phyloP scores from a whole-genome alignment of 2,797 vertebrate species.

The Characodon lateralis region DNA sequence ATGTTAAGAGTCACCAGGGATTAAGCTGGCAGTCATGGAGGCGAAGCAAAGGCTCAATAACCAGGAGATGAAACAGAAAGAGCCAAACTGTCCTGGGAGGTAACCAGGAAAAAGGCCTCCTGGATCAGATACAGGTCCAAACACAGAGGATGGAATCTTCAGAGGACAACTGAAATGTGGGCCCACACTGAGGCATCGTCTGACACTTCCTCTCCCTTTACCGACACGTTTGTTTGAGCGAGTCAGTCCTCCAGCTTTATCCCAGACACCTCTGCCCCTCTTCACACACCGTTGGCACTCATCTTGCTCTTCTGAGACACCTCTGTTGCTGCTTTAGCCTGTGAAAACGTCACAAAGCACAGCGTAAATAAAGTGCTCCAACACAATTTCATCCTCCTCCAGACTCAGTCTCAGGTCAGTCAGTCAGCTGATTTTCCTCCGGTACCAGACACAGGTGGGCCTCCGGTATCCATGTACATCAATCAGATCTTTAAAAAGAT shows the following conservation, averaged over 20 bases:
- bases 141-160: background rate
- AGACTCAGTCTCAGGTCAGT: background rate
- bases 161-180: slow-evolving; percentile 13
- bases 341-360: background rate
- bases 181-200: background rate
- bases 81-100: slow-evolving; percentile 8
- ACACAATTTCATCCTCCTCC: background rate
- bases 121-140: slow-evolving; percentile 10
- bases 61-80: background rate
- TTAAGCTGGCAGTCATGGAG: slow-evolving; percentile 33
- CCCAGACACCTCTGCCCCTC: slow-evolving; percentile 14
- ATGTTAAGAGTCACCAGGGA: slow-evolving; percentile 6
- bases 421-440: background rate
- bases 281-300: slow-evolving; percentile 81
- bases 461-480: background rate
- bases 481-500: background rate
- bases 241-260: slow-evolving; percentile 8
- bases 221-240: background rate
- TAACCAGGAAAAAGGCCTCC: background rate
- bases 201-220: background rate
- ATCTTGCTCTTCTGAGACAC: slow-evolving; percentile 82
- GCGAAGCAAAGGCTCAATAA: slow-evolving; percentile 3
- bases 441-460: background rate
- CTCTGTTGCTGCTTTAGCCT: slow-evolving; percentile 81
- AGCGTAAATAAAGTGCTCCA: background rate